Percentiles rank a stretch among this genome's conserved stretches.
Evolutionary conservation across 2,797 vertebrate genomes (phyloP).

Genomic region (Potorous gilbertii): DNA sequence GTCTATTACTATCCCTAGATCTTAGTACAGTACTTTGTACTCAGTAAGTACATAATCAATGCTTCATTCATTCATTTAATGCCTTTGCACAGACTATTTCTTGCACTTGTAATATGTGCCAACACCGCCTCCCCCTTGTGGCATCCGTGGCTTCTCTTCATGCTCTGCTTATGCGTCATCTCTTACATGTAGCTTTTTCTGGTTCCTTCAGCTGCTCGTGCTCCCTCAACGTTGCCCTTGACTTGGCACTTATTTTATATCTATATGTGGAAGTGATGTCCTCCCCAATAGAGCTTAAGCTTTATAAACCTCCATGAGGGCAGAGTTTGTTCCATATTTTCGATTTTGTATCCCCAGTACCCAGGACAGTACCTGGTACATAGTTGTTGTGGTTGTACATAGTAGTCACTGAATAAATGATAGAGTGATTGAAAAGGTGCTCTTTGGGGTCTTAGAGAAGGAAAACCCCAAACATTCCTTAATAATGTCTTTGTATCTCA

Average conservation of each 20-base stretch:
- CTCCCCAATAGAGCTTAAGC: not conserved
- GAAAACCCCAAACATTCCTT: slow-evolving; percentile 26
- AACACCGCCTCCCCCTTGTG: too few relatives aligned
- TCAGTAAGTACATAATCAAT: too few relatives aligned
- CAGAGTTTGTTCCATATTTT: not conserved
- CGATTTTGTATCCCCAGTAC: not conserved
- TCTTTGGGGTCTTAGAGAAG: slow-evolving; percentile 24
- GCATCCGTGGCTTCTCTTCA: too few relatives aligned
- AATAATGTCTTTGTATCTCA: slow-evolving; percentile 27
- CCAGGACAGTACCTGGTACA: not conserved
- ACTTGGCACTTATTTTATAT: not conserved
- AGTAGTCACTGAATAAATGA: not conserved
- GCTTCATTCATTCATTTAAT: too few relatives aligned
- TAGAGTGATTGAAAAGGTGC: not conserved
- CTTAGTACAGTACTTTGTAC: not conserved
- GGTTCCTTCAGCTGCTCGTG: not conserved
- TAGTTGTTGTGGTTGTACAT: not conserved
- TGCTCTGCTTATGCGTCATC: too few relatives aligned
- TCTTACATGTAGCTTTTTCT: not conserved
- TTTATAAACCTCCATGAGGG: not conserved
- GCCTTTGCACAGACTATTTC: too few relatives aligned
- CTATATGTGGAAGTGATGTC: not conserved
- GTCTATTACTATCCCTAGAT: not conserved
- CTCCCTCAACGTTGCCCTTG: too few relatives aligned
- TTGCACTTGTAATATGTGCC: too few relatives aligned